phyloP scores from a whole-genome alignment of 2,888 invertebrate species.

The Chrysomela aeneicollis region DNA sequence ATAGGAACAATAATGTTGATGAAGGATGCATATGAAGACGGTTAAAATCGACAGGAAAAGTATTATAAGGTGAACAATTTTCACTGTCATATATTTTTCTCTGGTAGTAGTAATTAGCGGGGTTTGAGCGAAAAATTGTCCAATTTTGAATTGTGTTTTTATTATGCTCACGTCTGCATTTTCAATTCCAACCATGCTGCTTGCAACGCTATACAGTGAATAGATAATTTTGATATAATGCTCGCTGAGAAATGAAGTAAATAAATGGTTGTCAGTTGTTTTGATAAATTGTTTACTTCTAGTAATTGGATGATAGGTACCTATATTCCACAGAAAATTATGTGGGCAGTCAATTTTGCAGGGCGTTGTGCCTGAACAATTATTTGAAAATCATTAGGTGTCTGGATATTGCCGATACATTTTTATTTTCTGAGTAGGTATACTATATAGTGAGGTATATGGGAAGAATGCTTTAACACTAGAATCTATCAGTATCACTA shows the following conservation, averaged over 20 bases:
- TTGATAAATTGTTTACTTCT: constrained; percentile 6
- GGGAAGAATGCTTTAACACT: too few relatives aligned
- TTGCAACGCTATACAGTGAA: neutral
- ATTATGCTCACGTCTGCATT: neutral
- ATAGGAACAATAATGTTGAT: neutral
- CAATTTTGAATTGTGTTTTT: constrained; percentile 22
- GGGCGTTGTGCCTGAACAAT: neutral
- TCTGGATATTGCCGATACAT: too few relatives aligned
- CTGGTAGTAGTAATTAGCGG: constrained; percentile 6
- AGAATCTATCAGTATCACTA: too few relatives aligned
- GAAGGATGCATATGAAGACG: neutral
- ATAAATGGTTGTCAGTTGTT: constrained; percentile 9
- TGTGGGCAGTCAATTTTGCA: neutral
- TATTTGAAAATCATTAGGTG: neutral
- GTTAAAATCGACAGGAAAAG: neutral
- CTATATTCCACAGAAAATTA: neutral
- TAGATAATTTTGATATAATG: neutral
- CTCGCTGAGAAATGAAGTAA: constrained; percentile 3
- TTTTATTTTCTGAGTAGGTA: too few relatives aligned
- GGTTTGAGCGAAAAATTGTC: constrained; percentile 20
- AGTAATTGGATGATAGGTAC: constrained; percentile 5
- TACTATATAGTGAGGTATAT: too few relatives aligned
- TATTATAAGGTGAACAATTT: neutral
- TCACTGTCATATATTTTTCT: neutral
- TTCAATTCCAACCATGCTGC: neutral